These are phyloP conservation scores for Cryptops parisi DNA, from an alignment of 2,888 invertebrate species.

Conservation along the genomic window DNA sequence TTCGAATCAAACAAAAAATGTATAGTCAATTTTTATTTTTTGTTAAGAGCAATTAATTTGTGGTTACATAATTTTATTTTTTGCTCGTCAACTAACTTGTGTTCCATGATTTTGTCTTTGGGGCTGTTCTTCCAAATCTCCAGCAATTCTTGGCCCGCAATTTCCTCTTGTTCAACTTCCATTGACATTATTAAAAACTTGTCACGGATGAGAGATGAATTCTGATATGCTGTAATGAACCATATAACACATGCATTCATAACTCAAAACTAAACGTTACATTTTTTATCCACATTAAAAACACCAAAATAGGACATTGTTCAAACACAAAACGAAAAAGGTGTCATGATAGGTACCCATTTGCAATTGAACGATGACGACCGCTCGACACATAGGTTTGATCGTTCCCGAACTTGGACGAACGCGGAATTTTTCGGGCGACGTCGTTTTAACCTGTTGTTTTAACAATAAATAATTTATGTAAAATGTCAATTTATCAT, in stretches of 20 bases:
- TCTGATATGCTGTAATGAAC: background rate
- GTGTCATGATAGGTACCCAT: conserved; percentile 15
- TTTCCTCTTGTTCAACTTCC: background rate
- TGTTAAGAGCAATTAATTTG: background rate
- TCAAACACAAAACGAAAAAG: background rate
- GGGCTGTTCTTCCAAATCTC: conserved; percentile 55
- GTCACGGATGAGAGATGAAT: background rate
- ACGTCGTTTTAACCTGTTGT: conserved; percentile 79
- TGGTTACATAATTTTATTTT: background rate
- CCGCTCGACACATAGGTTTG: background rate
- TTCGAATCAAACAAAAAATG: too few relatives aligned
- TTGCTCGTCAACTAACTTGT: conserved; percentile 6
- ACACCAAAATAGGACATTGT: background rate
- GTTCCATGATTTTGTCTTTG: conserved; percentile 13
- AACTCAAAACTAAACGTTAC: background rate
- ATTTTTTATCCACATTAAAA: background rate
- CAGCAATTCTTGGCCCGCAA: conserved; percentile 40
- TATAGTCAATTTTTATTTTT: background rate
- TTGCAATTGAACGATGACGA: conserved; percentile 14
- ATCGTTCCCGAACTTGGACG: conserved; percentile 71
- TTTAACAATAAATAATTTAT: too few relatives aligned
- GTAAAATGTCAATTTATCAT: too few relatives aligned
- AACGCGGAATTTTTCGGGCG: conserved; percentile 88
- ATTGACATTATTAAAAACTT: background rate
- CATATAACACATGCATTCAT: background rate